Base-by-base conservation (phyloP, 2,888 invertebrate genomes). In the Archaeoteleia sp. region DNA sequence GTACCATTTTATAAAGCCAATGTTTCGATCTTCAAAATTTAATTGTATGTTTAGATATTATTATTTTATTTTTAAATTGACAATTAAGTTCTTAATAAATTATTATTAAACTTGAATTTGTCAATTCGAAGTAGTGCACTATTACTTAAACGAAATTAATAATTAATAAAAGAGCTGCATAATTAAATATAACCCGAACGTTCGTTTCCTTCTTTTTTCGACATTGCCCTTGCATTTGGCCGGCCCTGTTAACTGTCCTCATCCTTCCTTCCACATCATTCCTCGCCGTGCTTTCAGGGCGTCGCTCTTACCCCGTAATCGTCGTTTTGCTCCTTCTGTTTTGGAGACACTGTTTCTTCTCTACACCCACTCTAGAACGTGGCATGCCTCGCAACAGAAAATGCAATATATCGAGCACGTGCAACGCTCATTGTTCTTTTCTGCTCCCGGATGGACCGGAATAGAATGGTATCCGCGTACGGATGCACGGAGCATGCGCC, bases 401-500 rank as follows among this genome's bases (percentile, higher is more conserved):
- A 69, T 70, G 75, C 73, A 73, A 74, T 78, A 74, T 73, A 74
- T 73, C 49, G 67, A 71, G 70, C 71, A 70, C 70, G 53, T 66
- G 73, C 74, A 75, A 77, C 73, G 77, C 78, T 83, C 83, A 84
- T 84, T 84, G 84, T 84, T 83, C 83, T 82, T 83, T 74, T 74
- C 79, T 78, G 72, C 74, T 75, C 74, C 73, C 69, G 74, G 70
- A 71, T 65, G 74, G 74, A 77, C 82, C 76, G 78, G 82, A 83
- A 83, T 84, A 83, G 83, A 82, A 80, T 75, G 78, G 76, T 77
- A 75, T 76, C 70, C 73, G 66, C 54, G 60, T 55, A 48, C 29
- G 43, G n/a, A 10, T 42, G 32, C 48, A 35, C 12, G 29, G 58
- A 43, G 65, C 51, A 40, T 40, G 67, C 61, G 58, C 54, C 6